Base-by-base conservation (phyloP, 37 sponge, comb jelly and placozoan species). In the Halichondria panicea region DNA sequence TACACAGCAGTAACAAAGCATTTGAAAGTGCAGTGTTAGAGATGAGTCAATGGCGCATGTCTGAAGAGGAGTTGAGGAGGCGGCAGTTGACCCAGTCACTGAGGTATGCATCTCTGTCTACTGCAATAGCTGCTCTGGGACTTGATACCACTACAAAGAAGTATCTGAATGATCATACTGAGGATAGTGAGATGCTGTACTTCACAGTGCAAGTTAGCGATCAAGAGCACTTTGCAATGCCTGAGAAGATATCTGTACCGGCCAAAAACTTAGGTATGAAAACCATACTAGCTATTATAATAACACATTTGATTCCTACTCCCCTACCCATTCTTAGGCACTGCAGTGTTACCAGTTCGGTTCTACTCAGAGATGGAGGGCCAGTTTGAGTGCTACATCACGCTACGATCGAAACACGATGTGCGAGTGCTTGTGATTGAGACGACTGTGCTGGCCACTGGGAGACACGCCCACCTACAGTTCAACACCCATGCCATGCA, bases 351-450 rank as follows among this genome's bases (percentile, higher is more conserved):
- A 1, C 86, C 85, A 0, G 55, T 90, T 0, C 21, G 33, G 60
- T 90, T 90, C 68, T 19, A 19, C 6, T 33, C 81, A 3, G 77
- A 75, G 3, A 41, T 39, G 18, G 71, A 67, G 46, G 91, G 91
- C 34, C 87, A 85, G 58, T 90, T 81, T 76, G 61, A 73, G 34
- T 90, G 91, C 56, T 82, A 76, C n/a, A 4, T 90, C 25, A 64
- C 71, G 12, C 72, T 90, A 42, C 25, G 46, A 59, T 90, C 91
- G n/a, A 36, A 35, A 0, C 58, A 76, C 61, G 95, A 94, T 61
- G 75, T 94, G 56, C 46, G 95, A 61, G 83, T 84, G 71, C 54
- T 76, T 37, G 42, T 80, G 13, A 48, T 94, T n/a, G 95, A 94
- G 86, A 55, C 70, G 6, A 90, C 86, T 6, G 88, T 83, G 30